Conservation (phyloP, 1,140 invertebrate species). For the Penaeus vannamei region DNA sequence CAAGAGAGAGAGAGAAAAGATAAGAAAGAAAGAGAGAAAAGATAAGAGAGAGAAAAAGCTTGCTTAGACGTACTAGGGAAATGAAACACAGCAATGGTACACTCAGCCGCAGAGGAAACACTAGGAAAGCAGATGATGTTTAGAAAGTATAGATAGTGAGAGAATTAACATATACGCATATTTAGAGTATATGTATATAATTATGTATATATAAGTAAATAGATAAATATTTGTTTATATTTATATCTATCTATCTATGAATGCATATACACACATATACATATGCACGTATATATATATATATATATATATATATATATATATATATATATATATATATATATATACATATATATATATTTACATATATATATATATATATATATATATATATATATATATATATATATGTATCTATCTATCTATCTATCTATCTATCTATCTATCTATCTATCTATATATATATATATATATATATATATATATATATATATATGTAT, state of each 20-base stretch:
- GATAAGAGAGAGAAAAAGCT: no score
- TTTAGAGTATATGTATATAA: no score
- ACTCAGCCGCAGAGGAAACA: no score
- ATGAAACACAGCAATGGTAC: no score
- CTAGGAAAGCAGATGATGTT: no score
- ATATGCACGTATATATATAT: conserved; percentile 1
- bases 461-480: neutral
- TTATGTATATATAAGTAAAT: no score
- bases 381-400: neutral
- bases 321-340: conserved; percentile 33
- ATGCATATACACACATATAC: neutral
- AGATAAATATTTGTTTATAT: neutral
- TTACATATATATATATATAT: neutral
- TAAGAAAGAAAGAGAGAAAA: no score
- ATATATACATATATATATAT: conserved; percentile 14
- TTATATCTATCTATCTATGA: neutral
- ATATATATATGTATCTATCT: neutral
- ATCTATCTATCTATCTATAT: neutral
- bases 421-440: neutral
- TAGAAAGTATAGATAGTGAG: no score
- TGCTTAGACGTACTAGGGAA: no score
- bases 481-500: conserved; percentile 10
- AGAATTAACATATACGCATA: no score
- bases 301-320: conserved; percentile 27
- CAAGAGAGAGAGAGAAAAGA: no score